These are phyloP conservation scores for Drosophila mulleri DNA, from an alignment of 2,888 invertebrate species.

Conservation along the genomic window DNA sequence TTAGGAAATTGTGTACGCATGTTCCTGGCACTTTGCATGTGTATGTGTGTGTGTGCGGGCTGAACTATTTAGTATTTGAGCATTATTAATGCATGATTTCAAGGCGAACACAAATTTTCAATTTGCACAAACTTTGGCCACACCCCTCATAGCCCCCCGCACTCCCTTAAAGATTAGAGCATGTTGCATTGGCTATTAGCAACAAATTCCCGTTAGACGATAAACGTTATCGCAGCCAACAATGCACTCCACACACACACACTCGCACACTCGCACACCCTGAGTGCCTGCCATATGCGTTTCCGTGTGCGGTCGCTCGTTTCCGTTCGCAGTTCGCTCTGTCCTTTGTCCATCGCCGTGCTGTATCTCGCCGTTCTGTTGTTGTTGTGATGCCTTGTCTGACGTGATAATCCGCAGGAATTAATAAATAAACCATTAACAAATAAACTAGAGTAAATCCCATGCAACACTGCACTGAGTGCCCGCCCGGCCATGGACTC, in stretches of 20 bases:
- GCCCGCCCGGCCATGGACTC: slow-evolving; percentile 1
- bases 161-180: slow-evolving; percentile 42
- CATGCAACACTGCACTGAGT: slow-evolving; percentile 62
- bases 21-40: slow-evolving; percentile 66
- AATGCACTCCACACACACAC: slow-evolving; percentile 24
- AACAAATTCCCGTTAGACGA: slow-evolving; percentile 42
- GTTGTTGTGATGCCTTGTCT: slow-evolving; percentile 78
- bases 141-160: background rate
- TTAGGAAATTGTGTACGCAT: slow-evolving; percentile 77
- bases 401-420: slow-evolving; percentile 85
- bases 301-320: slow-evolving; percentile 44
- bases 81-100: slow-evolving; percentile 77
- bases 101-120: slow-evolving; percentile 71
- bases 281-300: slow-evolving; percentile 45
- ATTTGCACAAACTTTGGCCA: slow-evolving; percentile 53
- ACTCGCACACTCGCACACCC: slow-evolving; percentile 1
- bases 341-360: slow-evolving; percentile 39
- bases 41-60: slow-evolving; percentile 23
- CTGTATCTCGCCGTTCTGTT: slow-evolving; percentile 63
- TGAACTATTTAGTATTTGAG: slow-evolving; percentile 69
- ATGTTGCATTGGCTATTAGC: slow-evolving; percentile 58
- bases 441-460: slow-evolving; percentile 82
- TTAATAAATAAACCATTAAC: slow-evolving; percentile 85
- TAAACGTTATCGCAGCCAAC: slow-evolving; percentile 57
- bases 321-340: slow-evolving; percentile 16